Base-by-base conservation (phyloP, 2,888 invertebrate genomes). In the Dicycla oo region DNA sequence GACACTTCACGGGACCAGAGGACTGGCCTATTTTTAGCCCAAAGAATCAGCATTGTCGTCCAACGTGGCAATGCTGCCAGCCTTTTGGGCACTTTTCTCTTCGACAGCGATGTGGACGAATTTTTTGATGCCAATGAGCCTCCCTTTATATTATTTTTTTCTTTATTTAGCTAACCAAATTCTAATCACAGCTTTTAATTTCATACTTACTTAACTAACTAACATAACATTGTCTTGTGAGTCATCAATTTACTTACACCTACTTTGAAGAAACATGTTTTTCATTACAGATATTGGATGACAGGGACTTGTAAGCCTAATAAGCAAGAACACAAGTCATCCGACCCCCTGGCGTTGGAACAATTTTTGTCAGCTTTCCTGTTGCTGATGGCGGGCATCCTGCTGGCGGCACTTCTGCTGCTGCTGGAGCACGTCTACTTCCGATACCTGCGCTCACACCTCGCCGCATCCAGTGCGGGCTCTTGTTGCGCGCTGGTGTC, bases 311-410 rank as follows among this genome's bases (percentile, higher is more conserved):
- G 99, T 92, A 98, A 98, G 87, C 98, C 98, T 3, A 98, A 98
- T 81, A 98, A 98, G 91, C 98, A 99, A 92, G 98, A 98, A 92
- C 98, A 98, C 91, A 98, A 98, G 93, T 98, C 98, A 77, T 98
- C 98, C 73, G 99, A 98, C 94, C 98, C 98, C 4, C 94, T 99
- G 85, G 98, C 98, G 15, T 96, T 98, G 84, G 98, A 99, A 93
- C 99, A 99, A 96, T 99, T 99, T 96, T 97, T 99, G 91, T 99
- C 99, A 78, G 99, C 99, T 64, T 99, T 99, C 94, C 97, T 99
- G 73, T 97, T 99, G 79, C 97, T 99, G 69, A 99, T 99, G 97
- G 98, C 98, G 74, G 99, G 99, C 57, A 99, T 99, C 87, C 96
- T 99, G 77, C 96, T 99, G 83, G 99, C 99, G 0, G 98, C 98